Percentiles rank a stretch among this genome's conserved stretches.
Conservation (phyloP, 2,888 invertebrate genomes). For the Pollenia angustigena region DNA sequence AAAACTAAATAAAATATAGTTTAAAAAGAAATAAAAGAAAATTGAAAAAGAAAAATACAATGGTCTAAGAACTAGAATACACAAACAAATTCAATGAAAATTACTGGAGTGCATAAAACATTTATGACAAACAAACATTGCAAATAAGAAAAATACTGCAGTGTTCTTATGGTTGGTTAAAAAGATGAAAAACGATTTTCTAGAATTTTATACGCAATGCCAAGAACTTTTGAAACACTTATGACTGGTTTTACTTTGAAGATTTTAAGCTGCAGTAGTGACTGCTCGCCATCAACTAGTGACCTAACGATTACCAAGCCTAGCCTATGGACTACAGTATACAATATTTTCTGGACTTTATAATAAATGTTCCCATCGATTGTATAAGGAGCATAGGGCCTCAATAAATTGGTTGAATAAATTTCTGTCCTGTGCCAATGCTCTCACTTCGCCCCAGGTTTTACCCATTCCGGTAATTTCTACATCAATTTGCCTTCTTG, state of each 20-base stretch:
- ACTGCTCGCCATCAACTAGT: too few species aligned
- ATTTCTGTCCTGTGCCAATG: too few species aligned
- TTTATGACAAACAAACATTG: conserved; percentile 40
- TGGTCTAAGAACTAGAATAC: neutral
- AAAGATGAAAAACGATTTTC: neutral
- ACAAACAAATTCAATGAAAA: conserved; percentile 56
- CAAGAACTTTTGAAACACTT: neutral
- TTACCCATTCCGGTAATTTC: too few species aligned
- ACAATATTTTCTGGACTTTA: too few species aligned
- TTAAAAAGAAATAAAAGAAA: conserved; percentile 23
- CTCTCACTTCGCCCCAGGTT: too few species aligned
- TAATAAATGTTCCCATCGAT: too few species aligned
- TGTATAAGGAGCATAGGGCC: too few species aligned
- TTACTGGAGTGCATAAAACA: conserved; percentile 57
- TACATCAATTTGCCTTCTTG: too few species aligned
- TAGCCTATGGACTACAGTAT: too few species aligned
- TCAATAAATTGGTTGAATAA: too few species aligned
- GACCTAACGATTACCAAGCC: too few species aligned
- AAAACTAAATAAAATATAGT: conserved; percentile 13
- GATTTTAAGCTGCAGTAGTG: too few species aligned
- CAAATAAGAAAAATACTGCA: conserved; percentile 21
- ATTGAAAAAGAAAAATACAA: conserved; percentile 5
- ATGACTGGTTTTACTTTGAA: neutral
- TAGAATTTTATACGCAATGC: neutral
- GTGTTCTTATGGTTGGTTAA: neutral